Percentiles rank a stretch among this genome's conserved stretches.
Conservation (phyloP, 2,797 vertebrate genomes). For the Tragopan temminckii region DNA sequence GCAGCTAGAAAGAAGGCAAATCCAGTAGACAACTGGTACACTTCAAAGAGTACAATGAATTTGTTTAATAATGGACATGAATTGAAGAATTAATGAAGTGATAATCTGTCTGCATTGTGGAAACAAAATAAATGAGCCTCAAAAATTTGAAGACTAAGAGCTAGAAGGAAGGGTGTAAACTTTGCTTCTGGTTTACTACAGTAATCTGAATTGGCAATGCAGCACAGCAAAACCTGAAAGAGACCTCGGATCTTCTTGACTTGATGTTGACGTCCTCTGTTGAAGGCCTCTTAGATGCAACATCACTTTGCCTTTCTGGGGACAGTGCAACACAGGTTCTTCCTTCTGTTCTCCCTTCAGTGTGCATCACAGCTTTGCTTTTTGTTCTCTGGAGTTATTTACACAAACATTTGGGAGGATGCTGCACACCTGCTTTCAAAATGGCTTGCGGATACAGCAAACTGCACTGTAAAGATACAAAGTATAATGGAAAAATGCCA, state of each 20-base stretch:
- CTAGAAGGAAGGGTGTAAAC: background rate
- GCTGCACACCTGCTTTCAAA: background rate
- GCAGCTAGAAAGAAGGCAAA: background rate
- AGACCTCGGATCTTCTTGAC: background rate
- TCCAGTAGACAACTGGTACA: background rate
- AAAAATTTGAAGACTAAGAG: background rate
- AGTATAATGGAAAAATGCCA: rapidly evolving
- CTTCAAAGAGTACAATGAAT: background rate
- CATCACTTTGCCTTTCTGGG: rapidly evolving
- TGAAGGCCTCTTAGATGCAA: rapidly evolving
- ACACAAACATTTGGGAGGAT: background rate
- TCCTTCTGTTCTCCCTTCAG: background rate
- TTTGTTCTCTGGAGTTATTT: background rate
- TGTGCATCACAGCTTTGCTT: background rate
- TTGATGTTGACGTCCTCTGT: rapidly evolving
- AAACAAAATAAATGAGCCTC: background rate
- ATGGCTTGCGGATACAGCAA: background rate
- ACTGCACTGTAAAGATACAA: background rate
- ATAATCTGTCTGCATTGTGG: background rate
- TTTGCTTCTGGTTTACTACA: background rate
- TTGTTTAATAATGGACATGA: background rate
- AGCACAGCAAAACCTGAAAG: background rate
- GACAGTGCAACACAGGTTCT: background rate
- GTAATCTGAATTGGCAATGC: background rate
- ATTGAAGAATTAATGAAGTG: background rate